Conservation (phyloP, 1,140 invertebrate species). For the Anoplophora glabripennis region DNA sequence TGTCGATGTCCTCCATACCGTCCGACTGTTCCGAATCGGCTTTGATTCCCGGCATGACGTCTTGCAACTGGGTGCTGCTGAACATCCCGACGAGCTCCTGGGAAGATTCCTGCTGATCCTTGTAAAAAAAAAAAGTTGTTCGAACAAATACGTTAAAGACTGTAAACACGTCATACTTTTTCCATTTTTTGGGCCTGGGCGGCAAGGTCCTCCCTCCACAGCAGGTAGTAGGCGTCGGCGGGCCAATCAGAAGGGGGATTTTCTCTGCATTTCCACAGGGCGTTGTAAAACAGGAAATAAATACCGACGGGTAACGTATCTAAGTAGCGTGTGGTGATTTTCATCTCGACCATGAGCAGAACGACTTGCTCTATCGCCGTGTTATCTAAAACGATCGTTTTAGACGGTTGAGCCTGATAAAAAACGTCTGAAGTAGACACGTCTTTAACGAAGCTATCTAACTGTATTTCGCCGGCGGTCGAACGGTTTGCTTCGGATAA, state of each 20-base stretch:
- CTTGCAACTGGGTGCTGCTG: slow-evolving; percentile 30
- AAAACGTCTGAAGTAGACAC: not conserved
- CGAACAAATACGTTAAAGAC: not conserved
- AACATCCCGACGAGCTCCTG: slow-evolving; percentile 26
- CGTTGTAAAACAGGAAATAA: slow-evolving; percentile 70
- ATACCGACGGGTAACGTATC: slow-evolving; percentile 74
- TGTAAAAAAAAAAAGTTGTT: not conserved
- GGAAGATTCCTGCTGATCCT: slow-evolving; percentile 24
- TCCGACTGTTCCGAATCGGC: slow-evolving; percentile 57
- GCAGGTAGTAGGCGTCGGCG: slow-evolving; percentile 68
- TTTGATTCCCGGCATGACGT: slow-evolving; percentile 22
- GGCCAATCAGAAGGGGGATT: slow-evolving; percentile 77
- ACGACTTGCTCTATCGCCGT: slow-evolving; percentile 32
- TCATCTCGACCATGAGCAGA: slow-evolving; percentile 48
- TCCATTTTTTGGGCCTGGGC: slow-evolving; percentile 52
- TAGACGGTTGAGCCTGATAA: not conserved
- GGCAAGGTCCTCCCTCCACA: slow-evolving; percentile 77
- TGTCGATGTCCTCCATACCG: slow-evolving; percentile 62
- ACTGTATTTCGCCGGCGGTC: not conserved
- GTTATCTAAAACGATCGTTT: slow-evolving; percentile 14
- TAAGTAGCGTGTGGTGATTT: slow-evolving; percentile 67
- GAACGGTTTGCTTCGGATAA: slow-evolving; percentile 21
- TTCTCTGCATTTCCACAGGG: slow-evolving; percentile 71
- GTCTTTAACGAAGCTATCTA: slow-evolving; percentile 24
- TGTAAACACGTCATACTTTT: slow-evolving; percentile 27